Evolutionary conservation across 2,888 invertebrate species (phyloP).

Genomic region (Drosophila eohydei): DNA sequence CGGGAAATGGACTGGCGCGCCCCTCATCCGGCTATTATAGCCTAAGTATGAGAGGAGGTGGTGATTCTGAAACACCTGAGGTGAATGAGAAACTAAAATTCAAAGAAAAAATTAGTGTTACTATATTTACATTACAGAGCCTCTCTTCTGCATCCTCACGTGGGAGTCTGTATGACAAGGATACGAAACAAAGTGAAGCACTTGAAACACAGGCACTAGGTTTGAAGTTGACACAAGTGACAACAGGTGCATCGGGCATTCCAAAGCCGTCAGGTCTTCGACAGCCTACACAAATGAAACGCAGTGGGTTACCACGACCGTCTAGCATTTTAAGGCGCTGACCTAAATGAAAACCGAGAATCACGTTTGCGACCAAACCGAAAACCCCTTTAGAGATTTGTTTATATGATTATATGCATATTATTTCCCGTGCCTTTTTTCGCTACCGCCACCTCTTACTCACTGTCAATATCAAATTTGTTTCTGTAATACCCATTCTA

Average conservation of each 20-base stretch:
- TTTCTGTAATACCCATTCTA: not conserved
- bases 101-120: not conserved
- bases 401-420: not conserved
- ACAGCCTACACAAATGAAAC: slow-evolving; percentile 82
- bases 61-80: slow-evolving; percentile 77
- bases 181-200: slow-evolving; percentile 36
- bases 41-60: slow-evolving; percentile 64
- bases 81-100: slow-evolving; percentile 24
- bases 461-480: not conserved
- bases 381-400: not conserved
- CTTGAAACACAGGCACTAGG: slow-evolving; percentile 52
- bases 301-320: slow-evolving; percentile 84
- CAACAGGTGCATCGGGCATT: slow-evolving; percentile 79
- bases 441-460: not conserved
- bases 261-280: slow-evolving; percentile 83
- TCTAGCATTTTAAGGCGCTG: slow-evolving; percentile 81
- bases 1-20: slow-evolving; percentile 77
- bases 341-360: slow-evolving; percentile 30
- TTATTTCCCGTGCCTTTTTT: too few species aligned
- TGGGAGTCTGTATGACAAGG: slow-evolving; percentile 77
- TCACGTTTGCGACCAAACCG: not conserved
- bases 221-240: slow-evolving; percentile 75
- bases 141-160: slow-evolving; percentile 84
- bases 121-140: slow-evolving; percentile 66
- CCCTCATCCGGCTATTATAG: slow-evolving; percentile 85